Percentiles rank a stretch among this genome's conserved stretches.
phyloP scores from a whole-genome alignment of 2,888 invertebrate species.

The Caenorhabditis panamensis region DNA sequence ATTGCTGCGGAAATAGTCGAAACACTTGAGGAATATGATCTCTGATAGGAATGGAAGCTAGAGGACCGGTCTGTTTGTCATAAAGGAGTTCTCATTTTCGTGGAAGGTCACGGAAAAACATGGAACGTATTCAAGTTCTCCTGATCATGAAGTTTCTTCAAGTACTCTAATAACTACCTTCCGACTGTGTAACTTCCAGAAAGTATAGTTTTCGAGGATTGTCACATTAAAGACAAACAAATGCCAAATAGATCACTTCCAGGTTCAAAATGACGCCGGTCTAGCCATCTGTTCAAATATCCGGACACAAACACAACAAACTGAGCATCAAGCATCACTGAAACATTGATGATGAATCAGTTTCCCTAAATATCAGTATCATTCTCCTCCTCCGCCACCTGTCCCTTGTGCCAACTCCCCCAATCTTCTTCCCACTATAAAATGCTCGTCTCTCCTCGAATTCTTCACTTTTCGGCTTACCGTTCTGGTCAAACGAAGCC shows the following conservation, averaged over 20 bases:
- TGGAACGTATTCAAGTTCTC: too few species aligned
- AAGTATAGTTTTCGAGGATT: background rate
- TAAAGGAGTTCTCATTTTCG: too few species aligned
- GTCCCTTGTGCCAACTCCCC: constrained; percentile 8
- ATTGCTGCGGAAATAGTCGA: background rate
- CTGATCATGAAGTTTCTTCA: too few species aligned
- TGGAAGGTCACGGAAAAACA: too few species aligned
- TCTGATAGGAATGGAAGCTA: background rate
- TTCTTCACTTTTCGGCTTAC: constrained; percentile 51
- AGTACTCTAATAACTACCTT: too few species aligned
- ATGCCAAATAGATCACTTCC: background rate
- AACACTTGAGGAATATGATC: background rate
- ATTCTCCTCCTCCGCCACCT: constrained; percentile 4
- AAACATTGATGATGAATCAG: constrained; percentile 26
- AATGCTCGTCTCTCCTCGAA: background rate
- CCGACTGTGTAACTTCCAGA: too few species aligned
- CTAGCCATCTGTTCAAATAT: constrained; percentile 26
- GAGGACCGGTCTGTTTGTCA: too few species aligned
- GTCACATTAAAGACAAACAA: too few species aligned
- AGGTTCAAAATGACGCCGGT: constrained; percentile 11
- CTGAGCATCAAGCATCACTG: constrained; percentile 21
- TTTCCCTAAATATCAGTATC: constrained; percentile 29
- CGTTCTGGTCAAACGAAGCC: constrained; percentile 50
- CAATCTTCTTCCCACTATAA: constrained; percentile 35
- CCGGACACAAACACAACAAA: constrained; percentile 1